Percentiles rank a stretch among this genome's conserved stretches.
These are phyloP conservation scores for Caenorhabditis remanei DNA, from an alignment of 1,140 invertebrate genomes.

Conservation along the genomic window DNA sequence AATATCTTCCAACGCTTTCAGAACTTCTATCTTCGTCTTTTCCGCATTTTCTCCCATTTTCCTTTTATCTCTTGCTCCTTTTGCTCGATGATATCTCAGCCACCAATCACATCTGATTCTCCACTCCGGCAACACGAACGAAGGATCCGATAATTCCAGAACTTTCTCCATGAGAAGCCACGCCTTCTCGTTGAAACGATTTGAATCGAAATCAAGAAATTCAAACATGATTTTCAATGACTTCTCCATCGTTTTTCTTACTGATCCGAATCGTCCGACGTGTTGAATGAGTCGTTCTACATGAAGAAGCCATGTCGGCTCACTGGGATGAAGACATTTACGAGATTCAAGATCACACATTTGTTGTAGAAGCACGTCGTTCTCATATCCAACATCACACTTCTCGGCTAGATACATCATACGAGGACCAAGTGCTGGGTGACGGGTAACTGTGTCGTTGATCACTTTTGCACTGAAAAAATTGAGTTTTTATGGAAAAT, in stretches of 20 bases:
- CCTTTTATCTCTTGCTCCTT: neutral
- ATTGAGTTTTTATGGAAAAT: too few species aligned
- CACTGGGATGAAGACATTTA: constrained; percentile 5
- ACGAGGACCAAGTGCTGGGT: constrained; percentile 13
- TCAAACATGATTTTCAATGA: constrained; percentile 45
- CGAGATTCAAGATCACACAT: neutral
- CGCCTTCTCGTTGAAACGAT: constrained; percentile 31
- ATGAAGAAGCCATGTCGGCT: neutral
- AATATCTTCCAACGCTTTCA: neutral
- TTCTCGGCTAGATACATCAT: neutral
- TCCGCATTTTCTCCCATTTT: neutral
- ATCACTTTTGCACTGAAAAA: neutral
- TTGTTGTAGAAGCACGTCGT: neutral
- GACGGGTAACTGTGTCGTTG: constrained; percentile 2
- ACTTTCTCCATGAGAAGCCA: constrained; percentile 11
- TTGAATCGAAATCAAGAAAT: constrained; percentile 12
- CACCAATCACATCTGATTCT: neutral
- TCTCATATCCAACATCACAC: constrained; percentile 16
- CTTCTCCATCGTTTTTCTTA: neutral
- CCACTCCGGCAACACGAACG: constrained; percentile 11
- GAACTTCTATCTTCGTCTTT: neutral
- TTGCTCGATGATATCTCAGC: neutral
- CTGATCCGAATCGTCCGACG: constrained; percentile 12
- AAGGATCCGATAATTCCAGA: neutral
- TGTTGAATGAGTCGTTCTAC: neutral